Percentiles rank a stretch among this genome's conserved stretches.
Conservation (phyloP, 1,140 invertebrate species). For the Hyposmocoma kahamanoa region DNA sequence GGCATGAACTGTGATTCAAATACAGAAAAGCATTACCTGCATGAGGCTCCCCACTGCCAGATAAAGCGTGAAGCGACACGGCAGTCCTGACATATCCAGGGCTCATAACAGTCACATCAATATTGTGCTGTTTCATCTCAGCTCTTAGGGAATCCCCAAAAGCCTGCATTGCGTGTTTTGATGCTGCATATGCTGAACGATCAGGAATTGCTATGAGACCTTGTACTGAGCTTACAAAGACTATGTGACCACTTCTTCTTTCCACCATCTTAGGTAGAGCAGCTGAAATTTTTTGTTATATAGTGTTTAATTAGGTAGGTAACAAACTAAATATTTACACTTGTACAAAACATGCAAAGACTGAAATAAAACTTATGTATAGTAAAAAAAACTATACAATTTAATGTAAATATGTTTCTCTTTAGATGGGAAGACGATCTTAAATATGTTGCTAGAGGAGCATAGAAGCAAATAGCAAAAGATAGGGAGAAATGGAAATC, state of each 20-base stretch:
- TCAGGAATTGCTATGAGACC: slow-evolving; percentile 92
- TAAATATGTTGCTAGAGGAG: too few relatives aligned
- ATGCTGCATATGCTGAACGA: slow-evolving; percentile 91
- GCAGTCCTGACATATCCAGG: slow-evolving; percentile 93
- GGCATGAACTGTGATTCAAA: too few relatives aligned
- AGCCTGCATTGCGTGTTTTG: slow-evolving; percentile 95
- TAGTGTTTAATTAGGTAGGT: too few relatives aligned
- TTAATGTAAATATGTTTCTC: too few relatives aligned
- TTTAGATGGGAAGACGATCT: too few relatives aligned
- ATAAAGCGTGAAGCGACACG: slow-evolving; percentile 92
- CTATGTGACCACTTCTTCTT: slow-evolving; percentile 85
- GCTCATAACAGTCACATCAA: slow-evolving; percentile 87
- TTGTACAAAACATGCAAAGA: background rate
- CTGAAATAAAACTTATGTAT: too few relatives aligned
- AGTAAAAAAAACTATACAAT: slow-evolving; percentile 6
- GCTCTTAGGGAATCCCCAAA: slow-evolving; percentile 89
- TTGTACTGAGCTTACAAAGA: slow-evolving; percentile 95
- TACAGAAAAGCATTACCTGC: slow-evolving; percentile 81
- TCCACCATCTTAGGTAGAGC: slow-evolving; percentile 89
- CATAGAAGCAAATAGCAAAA: too few relatives aligned
- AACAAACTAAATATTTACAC: too few relatives aligned
- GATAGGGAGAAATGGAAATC: too few relatives aligned
- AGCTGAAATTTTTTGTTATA: slow-evolving; percentile 76
- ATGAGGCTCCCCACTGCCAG: slow-evolving; percentile 82
- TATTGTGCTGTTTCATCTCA: slow-evolving; percentile 83